phyloP scores from a whole-genome alignment of 2,888 invertebrate species.

The Lycaena phlaeas region DNA sequence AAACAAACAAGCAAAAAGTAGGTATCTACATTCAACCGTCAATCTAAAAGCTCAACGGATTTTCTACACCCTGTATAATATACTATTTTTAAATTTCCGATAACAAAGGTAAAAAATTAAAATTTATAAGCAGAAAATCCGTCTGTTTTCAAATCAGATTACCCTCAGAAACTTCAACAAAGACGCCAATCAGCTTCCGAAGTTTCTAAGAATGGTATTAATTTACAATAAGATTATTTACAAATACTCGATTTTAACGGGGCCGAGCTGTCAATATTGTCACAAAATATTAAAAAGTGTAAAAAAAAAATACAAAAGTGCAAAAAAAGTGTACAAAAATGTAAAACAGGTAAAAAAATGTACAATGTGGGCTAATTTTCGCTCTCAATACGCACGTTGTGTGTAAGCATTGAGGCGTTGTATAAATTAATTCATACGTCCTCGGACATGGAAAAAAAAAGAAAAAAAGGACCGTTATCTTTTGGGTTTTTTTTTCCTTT shows the following conservation, averaged over 20 bases:
- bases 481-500: constrained; percentile 46
- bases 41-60: too few species aligned
- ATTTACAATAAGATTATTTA: constrained; percentile 70
- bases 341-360: constrained; percentile 28
- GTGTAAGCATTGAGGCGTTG: constrained; percentile 66
- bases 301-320: constrained; percentile 21
- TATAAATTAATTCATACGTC: constrained; percentile 63
- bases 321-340: neutral
- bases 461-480: constrained; percentile 54
- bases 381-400: constrained; percentile 62
- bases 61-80: too few species aligned
- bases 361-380: constrained; percentile 70
- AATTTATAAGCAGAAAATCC: constrained; percentile 21
- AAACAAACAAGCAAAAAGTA: too few species aligned
- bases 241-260: constrained; percentile 49
- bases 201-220: constrained; percentile 51
- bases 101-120: constrained; percentile 7
- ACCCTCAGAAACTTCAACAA: constrained; percentile 54
- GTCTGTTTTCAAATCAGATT: constrained; percentile 42
- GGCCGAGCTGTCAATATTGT: constrained; percentile 65
- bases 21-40: too few species aligned
- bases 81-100: too few species aligned
- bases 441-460: constrained; percentile 32
- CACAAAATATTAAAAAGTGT: constrained; percentile 52
- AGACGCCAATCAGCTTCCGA: constrained; percentile 53